A percentile compares a stretch with the other conserved stretches of the same genome.
Evolutionary conservation across 1,140 invertebrate species (phyloP).

Genomic region (Melanaphis sacchari): DNA sequence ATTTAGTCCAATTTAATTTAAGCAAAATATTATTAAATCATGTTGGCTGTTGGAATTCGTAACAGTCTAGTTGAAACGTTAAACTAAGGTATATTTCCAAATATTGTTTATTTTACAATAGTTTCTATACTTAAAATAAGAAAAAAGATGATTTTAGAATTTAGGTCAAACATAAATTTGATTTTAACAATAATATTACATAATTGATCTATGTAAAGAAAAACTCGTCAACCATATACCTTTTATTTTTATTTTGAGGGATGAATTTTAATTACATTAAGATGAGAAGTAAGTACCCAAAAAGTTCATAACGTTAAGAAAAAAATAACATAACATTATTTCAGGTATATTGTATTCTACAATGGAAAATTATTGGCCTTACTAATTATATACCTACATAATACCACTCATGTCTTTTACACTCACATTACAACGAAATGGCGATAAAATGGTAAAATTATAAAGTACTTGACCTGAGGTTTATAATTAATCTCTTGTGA

Average conservation of each 20-base stretch:
- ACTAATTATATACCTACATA: background rate
- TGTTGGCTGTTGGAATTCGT: background rate
- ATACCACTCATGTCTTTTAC: background rate
- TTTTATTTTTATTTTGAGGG: too few relatives aligned
- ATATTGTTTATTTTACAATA: background rate
- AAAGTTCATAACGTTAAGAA: background rate
- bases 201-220: too few relatives aligned
- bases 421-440: background rate
- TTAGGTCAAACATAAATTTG: background rate
- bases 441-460: constrained; percentile 25
- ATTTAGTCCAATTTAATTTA: background rate
- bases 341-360: background rate
- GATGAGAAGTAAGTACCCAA: background rate
- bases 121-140: background rate
- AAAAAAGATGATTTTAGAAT: background rate
- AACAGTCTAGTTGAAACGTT: background rate
- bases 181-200: background rate
- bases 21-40: background rate
- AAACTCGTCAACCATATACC: background rate
- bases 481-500: background rate
- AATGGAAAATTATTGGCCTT: background rate
- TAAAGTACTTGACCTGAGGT: background rate
- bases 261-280: background rate
- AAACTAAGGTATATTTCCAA: background rate
- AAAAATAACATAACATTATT: background rate